A percentile compares a stretch with the other conserved stretches of the same genome.
These are phyloP conservation scores for Rugalucina vietnamica DNA, from an alignment of 2,888 invertebrate genomes.

Conservation along the genomic window DNA sequence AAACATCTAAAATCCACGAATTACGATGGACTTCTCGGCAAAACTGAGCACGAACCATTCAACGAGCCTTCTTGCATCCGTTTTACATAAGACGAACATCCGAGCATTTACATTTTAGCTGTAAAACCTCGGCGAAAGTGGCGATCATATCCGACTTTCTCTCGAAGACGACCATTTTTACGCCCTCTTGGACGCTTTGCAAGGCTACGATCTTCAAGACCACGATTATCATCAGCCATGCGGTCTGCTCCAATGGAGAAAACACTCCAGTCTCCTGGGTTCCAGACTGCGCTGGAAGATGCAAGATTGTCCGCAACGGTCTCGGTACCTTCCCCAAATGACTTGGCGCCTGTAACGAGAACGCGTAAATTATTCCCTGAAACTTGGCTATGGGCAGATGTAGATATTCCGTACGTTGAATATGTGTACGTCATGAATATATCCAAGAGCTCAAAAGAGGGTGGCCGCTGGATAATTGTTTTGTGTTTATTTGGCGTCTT, in stretches of 20 bases:
- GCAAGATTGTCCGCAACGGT: not conserved
- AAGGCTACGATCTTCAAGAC: not conserved
- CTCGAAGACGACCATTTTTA: not conserved
- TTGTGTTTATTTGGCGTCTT: too few species aligned
- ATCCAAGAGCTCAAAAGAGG: too few species aligned
- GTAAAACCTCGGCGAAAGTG: too few species aligned
- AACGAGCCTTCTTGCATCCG: too few species aligned
- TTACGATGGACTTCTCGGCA: too few species aligned
- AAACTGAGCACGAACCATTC: too few species aligned
- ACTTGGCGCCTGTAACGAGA: conserved; percentile 10
- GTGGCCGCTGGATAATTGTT: too few species aligned
- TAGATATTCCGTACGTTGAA: not conserved
- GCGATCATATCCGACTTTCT: too few species aligned
- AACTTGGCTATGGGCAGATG: conserved; percentile 89
- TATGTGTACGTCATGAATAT: too few species aligned
- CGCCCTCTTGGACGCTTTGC: not conserved
- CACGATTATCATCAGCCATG: not conserved
- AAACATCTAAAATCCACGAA: too few species aligned
- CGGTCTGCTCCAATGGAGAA: not conserved
- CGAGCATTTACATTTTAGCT: too few species aligned
- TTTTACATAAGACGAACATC: too few species aligned
- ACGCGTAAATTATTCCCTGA: conserved; percentile 89
- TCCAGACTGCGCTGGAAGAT: not conserved
- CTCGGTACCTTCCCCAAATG: not conserved
- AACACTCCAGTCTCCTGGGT: not conserved